Conservation (phyloP, 2,113 vertebrate genomes). For the Trichechus manatus region DNA sequence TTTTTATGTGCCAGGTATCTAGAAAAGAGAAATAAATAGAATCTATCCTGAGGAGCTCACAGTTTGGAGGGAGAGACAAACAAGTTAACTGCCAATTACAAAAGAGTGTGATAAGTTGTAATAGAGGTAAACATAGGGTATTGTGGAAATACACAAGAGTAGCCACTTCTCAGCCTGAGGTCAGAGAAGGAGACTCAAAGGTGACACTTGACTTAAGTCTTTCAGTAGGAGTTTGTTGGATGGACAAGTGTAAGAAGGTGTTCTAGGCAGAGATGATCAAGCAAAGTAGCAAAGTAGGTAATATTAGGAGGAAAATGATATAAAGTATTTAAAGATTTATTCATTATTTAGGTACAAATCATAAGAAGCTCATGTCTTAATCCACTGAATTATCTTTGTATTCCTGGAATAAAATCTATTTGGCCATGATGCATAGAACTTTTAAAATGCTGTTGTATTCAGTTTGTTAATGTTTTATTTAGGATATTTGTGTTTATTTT, state of each 20-base stretch:
- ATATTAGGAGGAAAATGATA: neutral
- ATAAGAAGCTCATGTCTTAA: neutral
- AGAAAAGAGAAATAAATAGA: conserved; percentile 33
- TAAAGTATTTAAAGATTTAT: conserved; percentile 2
- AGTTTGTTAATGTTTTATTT: neutral
- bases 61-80: conserved; percentile 17
- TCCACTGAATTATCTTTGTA: neutral
- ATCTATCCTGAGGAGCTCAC: neutral
- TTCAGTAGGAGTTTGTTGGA: neutral
- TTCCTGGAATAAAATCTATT: conserved; percentile 25
- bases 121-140: neutral
- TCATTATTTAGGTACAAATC: conserved; percentile 4
- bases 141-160: neutral
- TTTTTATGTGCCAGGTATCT: neutral
- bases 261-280: neutral
- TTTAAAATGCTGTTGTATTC: neutral
- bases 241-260: neutral
- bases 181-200: neutral
- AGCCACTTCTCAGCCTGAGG: neutral
- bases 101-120: neutral
- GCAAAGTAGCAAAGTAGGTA: neutral
- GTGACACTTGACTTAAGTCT: neutral
- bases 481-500: neutral
- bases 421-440: neutral
- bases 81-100: conserved; percentile 12